Evolutionary conservation across 2,797 vertebrate genomes (phyloP).

Genomic region (Sciaenops ocellatus): DNA sequence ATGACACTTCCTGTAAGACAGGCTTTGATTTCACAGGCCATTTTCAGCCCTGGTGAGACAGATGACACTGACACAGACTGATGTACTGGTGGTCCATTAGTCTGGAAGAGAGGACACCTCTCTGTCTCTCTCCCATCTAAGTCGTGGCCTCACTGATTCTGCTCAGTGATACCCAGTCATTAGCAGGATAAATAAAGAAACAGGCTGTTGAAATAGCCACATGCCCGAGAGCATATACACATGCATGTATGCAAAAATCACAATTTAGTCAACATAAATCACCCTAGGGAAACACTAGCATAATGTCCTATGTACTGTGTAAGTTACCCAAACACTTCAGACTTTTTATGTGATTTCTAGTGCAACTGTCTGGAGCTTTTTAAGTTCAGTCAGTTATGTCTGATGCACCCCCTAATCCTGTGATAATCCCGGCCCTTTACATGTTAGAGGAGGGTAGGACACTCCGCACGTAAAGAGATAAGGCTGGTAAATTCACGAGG

Average conservation of each 20-base stretch:
- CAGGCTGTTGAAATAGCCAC: slow-evolving; percentile 44
- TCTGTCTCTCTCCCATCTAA: slow-evolving; percentile 16
- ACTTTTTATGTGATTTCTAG: slow-evolving; percentile 13
- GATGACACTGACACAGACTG: slow-evolving; percentile 77
- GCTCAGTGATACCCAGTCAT: slow-evolving; percentile 59
- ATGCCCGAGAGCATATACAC: slow-evolving; percentile 1
- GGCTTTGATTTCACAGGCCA: slow-evolving; percentile 83
- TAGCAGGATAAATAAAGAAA: slow-evolving; percentile 62
- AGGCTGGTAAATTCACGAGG: slow-evolving; percentile 24
- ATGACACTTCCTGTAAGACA: slow-evolving; percentile 84
- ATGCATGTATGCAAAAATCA: not conserved
- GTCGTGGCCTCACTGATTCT: slow-evolving; percentile 42
- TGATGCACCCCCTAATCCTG: slow-evolving; percentile 69
- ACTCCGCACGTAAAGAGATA: slow-evolving; percentile 47
- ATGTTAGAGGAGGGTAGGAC: slow-evolving; percentile 68
- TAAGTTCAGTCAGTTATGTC: slow-evolving; percentile 38
- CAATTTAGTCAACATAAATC: slow-evolving; percentile 8
- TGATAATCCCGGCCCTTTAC: slow-evolving; percentile 73
- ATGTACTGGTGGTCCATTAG: slow-evolving; percentile 74
- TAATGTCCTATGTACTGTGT: not conserved
- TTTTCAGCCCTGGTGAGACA: slow-evolving; percentile 77
- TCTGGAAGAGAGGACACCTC: slow-evolving; percentile 57
- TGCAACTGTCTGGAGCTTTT: slow-evolving; percentile 28
- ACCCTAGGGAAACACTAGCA: not conserved
- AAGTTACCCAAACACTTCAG: not conserved